Evolutionary conservation across 2,888 invertebrate species (phyloP), one percentile per base, ranked within the genome.

Genomic region (Hipparchia sbordonii): DNA sequence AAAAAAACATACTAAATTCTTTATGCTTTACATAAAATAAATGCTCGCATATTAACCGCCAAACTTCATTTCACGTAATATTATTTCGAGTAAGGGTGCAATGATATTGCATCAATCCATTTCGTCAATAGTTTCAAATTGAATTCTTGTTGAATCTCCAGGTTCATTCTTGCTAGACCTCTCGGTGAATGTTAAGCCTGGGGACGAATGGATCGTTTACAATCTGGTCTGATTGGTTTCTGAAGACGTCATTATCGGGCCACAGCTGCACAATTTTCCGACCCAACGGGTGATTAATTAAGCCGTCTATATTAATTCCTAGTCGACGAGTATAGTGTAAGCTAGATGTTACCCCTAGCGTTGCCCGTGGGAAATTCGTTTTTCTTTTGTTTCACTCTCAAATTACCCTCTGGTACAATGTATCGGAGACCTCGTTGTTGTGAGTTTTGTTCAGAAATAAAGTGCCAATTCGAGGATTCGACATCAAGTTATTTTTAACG

Each of bases 201-300:
- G 72, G 78, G 72, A 67, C 74, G 75, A 79, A 80, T 78, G 73
- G 78, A 77, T 75, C 74, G 70, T 63, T 75, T 74, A 77, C 73
- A 74, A 87, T 87, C 63, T 60, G 84, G 67, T 72, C 67, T 70
- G 71, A 72, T 73, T 67, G 68, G 73, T 71, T 72, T 59, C 72
- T 65, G 84, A 82, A 86, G 88, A 87, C 85, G 85, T 86, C 88
- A 86, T 89, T 89, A 86, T 84, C 82, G 78, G 82, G 79, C 82
- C 85, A 82, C 87, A 90, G 89, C 90, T 90, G 88, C 81, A 83
- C 86, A 82, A 88, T 92, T 91, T 91, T 89, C 90, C 89, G 84
- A 85, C 82, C 83, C 84, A 82, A 75, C 82, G 83, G 83, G 83
- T 91, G 90, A 91, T 91, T 91, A 90, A 92, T 91, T 91, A 90